These are phyloP conservation scores for Protonemura montana DNA, from an alignment of 2,888 invertebrate species.

Conservation along the genomic window DNA sequence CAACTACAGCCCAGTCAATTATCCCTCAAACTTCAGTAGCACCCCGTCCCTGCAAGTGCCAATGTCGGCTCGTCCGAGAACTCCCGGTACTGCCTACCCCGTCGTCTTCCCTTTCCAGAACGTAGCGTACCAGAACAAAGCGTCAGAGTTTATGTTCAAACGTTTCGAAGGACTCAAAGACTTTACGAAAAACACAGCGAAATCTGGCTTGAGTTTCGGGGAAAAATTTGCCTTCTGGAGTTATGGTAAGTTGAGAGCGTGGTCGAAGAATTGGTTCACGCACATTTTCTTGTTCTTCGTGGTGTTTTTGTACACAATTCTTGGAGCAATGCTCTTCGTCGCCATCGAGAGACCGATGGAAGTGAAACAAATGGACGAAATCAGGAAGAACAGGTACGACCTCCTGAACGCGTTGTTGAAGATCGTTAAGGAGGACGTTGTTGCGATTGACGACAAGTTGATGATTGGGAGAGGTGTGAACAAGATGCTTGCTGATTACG, in stretches of 20 bases:
- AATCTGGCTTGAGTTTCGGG: constrained; percentile 82
- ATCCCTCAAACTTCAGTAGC: constrained; percentile 49
- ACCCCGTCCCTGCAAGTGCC: constrained; percentile 50
- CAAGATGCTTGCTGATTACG: constrained; percentile 63
- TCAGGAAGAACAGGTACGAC: constrained; percentile 48
- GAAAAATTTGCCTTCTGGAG: constrained; percentile 83
- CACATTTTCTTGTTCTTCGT: constrained; percentile 84
- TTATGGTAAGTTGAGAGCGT: constrained; percentile 68
- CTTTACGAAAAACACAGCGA: constrained; percentile 74
- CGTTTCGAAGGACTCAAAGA: constrained; percentile 80
- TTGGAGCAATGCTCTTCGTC: constrained; percentile 82
- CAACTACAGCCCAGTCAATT: constrained; percentile 35
- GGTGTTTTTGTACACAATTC: constrained; percentile 78
- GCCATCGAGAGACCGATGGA: constrained; percentile 75
- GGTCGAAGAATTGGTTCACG: constrained; percentile 87
- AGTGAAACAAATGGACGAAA: constrained; percentile 51
- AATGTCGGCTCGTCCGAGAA: constrained; percentile 57
- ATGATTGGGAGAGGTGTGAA: constrained; percentile 64
- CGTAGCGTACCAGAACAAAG: constrained; percentile 68
- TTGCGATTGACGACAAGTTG: constrained; percentile 56
- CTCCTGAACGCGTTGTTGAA: constrained; percentile 55
- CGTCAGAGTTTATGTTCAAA: constrained; percentile 80
- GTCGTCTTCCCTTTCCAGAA: constrained; percentile 50
- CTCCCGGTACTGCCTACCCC: constrained; percentile 55
- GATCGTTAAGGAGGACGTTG: constrained; percentile 57